Percentiles rank a stretch among this genome's conserved stretches.
phyloP scores from a whole-genome alignment of 1,140 invertebrate genomes.

The Meloidogyne chitwoodi region DNA sequence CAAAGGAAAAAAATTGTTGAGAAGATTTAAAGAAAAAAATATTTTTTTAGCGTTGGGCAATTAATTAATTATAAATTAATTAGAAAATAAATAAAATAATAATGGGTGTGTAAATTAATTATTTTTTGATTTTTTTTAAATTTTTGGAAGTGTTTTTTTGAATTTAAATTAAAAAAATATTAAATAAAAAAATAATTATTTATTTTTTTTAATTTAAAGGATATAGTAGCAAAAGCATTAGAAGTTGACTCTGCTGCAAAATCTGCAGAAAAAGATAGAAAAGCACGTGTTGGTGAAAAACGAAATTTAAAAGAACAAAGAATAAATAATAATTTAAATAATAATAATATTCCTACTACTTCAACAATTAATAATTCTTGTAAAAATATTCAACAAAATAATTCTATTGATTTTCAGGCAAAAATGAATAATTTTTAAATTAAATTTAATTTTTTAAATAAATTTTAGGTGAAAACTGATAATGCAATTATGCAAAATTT shows the following conservation, averaged over 20 bases:
- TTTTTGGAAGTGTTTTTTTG: too few relatives aligned
- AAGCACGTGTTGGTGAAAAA: slow-evolving; percentile 28
- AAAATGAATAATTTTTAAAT: background rate
- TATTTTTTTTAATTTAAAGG: slow-evolving; percentile 24
- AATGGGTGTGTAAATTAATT: too few relatives aligned
- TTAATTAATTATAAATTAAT: too few relatives aligned
- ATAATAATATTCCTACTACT: too few relatives aligned
- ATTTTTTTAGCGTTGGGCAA: too few relatives aligned
- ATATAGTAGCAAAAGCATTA: slow-evolving; percentile 31
- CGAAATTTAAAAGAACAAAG: slow-evolving; percentile 7
- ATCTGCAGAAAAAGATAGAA: slow-evolving; percentile 37
- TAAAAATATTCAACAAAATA: background rate
- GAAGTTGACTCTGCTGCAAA: slow-evolving; percentile 36
- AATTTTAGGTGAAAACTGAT: background rate
- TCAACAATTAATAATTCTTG: background rate
- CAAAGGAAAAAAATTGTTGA: too few relatives aligned
- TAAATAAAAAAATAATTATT: too few relatives aligned
- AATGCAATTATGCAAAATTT: slow-evolving; percentile 19
- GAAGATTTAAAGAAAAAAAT: too few relatives aligned
- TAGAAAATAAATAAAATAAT: too few relatives aligned
- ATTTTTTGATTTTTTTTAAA: too few relatives aligned
- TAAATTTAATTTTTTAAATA: background rate
- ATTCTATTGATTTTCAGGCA: background rate
- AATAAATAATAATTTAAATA: background rate
- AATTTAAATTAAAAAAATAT: background rate